Conservation (phyloP, 35 echinoderm and acorn worm species). For the Lytechinus pictus region DNA sequence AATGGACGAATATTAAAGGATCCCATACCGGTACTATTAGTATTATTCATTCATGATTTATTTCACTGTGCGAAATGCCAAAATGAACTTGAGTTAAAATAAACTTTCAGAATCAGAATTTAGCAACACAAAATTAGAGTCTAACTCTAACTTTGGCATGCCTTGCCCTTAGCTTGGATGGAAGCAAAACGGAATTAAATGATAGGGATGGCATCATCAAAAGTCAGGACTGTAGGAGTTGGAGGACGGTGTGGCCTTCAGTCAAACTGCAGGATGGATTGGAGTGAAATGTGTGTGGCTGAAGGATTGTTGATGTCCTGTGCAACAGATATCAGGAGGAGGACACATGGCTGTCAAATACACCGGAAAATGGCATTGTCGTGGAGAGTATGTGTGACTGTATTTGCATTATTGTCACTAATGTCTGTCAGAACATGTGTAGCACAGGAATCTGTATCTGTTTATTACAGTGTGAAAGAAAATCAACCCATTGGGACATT, state of each 20-base stretch:
- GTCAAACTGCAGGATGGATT: neutral
- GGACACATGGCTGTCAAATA: neutral
- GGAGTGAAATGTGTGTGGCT: neutral
- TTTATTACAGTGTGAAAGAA: slow-evolving; percentile 69
- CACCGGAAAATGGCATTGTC: slow-evolving; percentile 13
- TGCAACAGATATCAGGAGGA: neutral
- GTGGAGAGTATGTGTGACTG: neutral
- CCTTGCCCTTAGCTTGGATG: too few relatives aligned
- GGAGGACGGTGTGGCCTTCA: neutral
- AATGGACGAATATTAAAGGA: too few relatives aligned
- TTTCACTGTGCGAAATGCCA: too few relatives aligned
- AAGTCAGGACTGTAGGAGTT: neutral
- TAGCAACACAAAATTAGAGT: too few relatives aligned
- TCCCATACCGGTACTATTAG: too few relatives aligned
- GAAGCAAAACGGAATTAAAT: too few relatives aligned
- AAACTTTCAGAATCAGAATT: too few relatives aligned
- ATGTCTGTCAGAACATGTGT: neutral
- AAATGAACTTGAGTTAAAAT: too few relatives aligned
- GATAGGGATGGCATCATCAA: neutral
- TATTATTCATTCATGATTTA: too few relatives aligned
- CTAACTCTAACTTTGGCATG: too few relatives aligned
- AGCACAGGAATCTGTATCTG: neutral
- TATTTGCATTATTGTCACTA: neutral
- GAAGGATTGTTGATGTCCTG: neutral
- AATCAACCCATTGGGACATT: slow-evolving; percentile 39